phyloP scores from a whole-genome alignment of 2,888 invertebrate genomes.

The Sesamia inferens region DNA sequence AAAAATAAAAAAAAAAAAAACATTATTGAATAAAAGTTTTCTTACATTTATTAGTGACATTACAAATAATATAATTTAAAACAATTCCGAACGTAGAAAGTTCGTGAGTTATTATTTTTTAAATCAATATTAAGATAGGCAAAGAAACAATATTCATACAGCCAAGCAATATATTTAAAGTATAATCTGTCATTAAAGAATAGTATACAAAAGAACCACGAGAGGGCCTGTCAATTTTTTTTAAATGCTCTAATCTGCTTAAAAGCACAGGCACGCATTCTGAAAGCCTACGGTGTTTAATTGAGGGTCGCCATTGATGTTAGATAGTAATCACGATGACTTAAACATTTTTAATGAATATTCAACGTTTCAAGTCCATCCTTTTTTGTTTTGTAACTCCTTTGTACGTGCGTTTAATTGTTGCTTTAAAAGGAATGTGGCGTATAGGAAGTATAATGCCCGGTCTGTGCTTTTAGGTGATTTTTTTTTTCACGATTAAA shows the following conservation, averaged over 20 bases:
- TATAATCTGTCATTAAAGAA: constrained; percentile 63
- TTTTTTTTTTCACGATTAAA: constrained; percentile 57
- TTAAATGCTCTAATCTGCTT: constrained; percentile 75
- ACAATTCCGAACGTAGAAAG: neutral
- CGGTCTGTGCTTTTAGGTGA: constrained; percentile 56
- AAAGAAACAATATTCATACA: constrained; percentile 43
- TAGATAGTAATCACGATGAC: constrained; percentile 82
- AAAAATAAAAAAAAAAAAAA: neutral
- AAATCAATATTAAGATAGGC: constrained; percentile 42
- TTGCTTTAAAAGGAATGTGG: constrained; percentile 61
- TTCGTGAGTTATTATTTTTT: constrained; percentile 20
- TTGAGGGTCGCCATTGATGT: constrained; percentile 75
- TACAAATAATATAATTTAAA: neutral
- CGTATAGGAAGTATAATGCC: constrained; percentile 63
- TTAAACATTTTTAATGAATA: constrained; percentile 84
- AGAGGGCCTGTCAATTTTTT: constrained; percentile 76
- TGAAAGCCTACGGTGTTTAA: constrained; percentile 78
- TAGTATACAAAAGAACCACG: constrained; percentile 66
- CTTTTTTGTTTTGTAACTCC: constrained; percentile 66
- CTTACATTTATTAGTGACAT: neutral
- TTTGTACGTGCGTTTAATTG: constrained; percentile 67
- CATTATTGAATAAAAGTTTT: neutral
- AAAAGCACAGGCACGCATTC: constrained; percentile 76
- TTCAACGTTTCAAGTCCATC: constrained; percentile 69
- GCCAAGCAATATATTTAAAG: constrained; percentile 43